Conservation (phyloP, 2,113 vertebrate species). For the Peromyscus californicus region DNA sequence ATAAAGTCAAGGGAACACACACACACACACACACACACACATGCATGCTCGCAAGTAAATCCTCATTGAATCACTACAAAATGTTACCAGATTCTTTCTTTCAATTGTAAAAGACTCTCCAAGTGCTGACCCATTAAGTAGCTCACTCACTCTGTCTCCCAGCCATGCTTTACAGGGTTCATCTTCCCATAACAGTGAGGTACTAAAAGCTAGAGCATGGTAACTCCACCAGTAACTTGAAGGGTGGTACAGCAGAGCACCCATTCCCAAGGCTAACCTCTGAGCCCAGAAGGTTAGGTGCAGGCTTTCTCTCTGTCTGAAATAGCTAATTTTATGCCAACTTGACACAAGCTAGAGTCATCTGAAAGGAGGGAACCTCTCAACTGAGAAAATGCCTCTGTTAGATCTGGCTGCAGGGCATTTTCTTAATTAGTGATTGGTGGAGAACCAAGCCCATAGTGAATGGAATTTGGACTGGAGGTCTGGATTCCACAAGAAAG, state of each 20-base stretch:
- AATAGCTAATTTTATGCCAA: not conserved
- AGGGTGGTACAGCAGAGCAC: not conserved
- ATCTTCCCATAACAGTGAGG: not conserved
- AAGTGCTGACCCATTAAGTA: not conserved
- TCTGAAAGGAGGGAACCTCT: not conserved
- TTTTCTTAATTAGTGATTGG: not conserved
- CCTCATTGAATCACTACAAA: not conserved
- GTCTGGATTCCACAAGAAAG: not conserved
- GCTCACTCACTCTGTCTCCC: not conserved
- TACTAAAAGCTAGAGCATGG: not conserved
- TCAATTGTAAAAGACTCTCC: not conserved
- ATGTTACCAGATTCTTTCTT: not conserved
- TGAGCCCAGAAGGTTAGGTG: slow-evolving; percentile 1
- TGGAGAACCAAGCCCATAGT: too few species aligned
- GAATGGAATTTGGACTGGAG: too few species aligned
- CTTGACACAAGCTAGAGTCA: not conserved
- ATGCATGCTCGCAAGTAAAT: not conserved
- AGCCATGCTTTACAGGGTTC: not conserved
- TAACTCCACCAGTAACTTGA: slow-evolving; percentile 37
- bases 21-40: not conserved
- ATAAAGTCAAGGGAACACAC: not conserved
- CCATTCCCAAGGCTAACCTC: slow-evolving; percentile 7
- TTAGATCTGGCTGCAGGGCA: not conserved
- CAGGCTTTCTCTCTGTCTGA: slow-evolving; percentile 4
- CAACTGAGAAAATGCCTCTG: not conserved